Percentiles rank a stretch among this genome's conserved stretches.
Conservation (phyloP, 2,888 invertebrate genomes). For the Calameuta filiformis region DNA sequence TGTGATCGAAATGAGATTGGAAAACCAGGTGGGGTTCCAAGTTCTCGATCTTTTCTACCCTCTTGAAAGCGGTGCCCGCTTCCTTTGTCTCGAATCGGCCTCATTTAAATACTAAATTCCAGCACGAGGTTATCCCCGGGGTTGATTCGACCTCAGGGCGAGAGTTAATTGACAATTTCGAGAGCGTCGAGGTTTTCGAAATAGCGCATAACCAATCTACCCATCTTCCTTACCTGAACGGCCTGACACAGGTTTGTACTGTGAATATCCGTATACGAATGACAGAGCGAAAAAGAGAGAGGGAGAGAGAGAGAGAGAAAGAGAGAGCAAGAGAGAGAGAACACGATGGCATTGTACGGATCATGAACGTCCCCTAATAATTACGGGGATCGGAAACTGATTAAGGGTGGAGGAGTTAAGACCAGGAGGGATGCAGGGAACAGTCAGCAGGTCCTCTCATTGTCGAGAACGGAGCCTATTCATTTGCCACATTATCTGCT, state of each 20-base stretch:
- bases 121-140: constrained; percentile 39
- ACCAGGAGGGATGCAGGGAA: constrained; percentile 29
- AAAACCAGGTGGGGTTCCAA: constrained; percentile 14
- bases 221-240: too few relatives aligned
- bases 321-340: too few relatives aligned
- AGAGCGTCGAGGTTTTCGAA: not conserved
- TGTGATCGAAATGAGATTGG: constrained; percentile 22
- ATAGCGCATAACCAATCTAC: too few relatives aligned
- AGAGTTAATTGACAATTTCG: constrained; percentile 42
- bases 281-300: too few relatives aligned
- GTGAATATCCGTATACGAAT: too few relatives aligned
- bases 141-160: not conserved
- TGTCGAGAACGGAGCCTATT: constrained; percentile 53
- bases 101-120: constrained; percentile 44
- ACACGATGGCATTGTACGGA: too few relatives aligned
- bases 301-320: too few relatives aligned
- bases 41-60: constrained; percentile 7
- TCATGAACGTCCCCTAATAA: constrained; percentile 48
- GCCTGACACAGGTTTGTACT: not conserved
- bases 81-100: constrained; percentile 17
- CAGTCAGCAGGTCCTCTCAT: constrained; percentile 57
- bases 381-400: constrained; percentile 61
- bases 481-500: constrained; percentile 60
- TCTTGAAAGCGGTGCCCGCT: not conserved
- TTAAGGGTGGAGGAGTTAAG: constrained; percentile 52